These are phyloP conservation scores for Dyspetes luteomarginatus DNA, from an alignment of 2,888 invertebrate genomes.

Conservation along the genomic window DNA sequence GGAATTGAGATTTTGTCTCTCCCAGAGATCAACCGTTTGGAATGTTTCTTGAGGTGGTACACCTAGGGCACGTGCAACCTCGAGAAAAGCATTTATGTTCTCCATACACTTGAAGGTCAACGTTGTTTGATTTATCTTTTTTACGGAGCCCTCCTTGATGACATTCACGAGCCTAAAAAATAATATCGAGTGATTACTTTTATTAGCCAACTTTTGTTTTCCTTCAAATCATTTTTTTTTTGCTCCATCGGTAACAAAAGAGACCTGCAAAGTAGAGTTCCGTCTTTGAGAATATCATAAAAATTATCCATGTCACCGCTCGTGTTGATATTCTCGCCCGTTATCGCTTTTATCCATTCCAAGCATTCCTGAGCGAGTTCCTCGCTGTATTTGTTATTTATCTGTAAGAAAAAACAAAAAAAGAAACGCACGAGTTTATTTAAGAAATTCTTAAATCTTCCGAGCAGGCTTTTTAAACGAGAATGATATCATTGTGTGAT, in stretches of 20 bases:
- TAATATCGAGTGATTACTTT: too few relatives aligned
- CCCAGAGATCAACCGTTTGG: slow-evolving; percentile 99
- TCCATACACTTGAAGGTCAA: slow-evolving; percentile 99
- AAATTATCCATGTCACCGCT: slow-evolving; percentile 97
- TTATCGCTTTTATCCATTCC: slow-evolving; percentile 95
- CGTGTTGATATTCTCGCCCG: slow-evolving; percentile 93
- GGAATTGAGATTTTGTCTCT: slow-evolving; percentile 97
- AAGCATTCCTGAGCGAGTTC: slow-evolving; percentile 96
- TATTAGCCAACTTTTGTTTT: not conserved
- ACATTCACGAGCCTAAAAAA: slow-evolving; percentile 92
- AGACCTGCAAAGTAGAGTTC: slow-evolving; percentile 95
- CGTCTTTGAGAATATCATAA: slow-evolving; percentile 95
- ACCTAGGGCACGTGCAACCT: slow-evolving; percentile 92
- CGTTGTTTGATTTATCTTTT: slow-evolving; percentile 94
- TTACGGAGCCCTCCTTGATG: slow-evolving; percentile 93
- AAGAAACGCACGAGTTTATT: not conserved
- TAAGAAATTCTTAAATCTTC: slow-evolving; percentile 10
- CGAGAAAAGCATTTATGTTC: slow-evolving; percentile 97
- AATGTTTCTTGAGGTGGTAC: slow-evolving; percentile 97
- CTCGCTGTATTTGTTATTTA: slow-evolving; percentile 98
- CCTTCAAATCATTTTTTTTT: not conserved
- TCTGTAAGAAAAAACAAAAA: slow-evolving; percentile 87
- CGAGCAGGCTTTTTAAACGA: not conserved
- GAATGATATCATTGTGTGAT: slow-evolving; percentile 29
- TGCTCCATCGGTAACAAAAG: slow-evolving; percentile 70